phyloP scores from a whole-genome alignment of 2,888 invertebrate species.

The Pycnomerus fuliginosus region DNA sequence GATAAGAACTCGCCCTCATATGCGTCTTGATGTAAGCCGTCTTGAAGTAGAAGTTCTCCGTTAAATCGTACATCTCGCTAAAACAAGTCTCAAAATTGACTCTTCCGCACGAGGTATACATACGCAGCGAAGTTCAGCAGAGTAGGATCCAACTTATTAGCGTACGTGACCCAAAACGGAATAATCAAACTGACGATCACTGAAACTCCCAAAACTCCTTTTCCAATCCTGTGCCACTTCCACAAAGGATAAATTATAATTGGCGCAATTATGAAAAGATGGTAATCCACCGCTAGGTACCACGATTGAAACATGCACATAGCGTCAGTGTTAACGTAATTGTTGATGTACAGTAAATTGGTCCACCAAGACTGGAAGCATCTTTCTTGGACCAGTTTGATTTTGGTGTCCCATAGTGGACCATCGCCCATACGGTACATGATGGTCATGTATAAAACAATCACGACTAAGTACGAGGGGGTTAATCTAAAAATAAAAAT shows the following conservation, averaged over 20 bases:
- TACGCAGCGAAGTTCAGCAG: constrained; percentile 68
- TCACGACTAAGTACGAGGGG: constrained; percentile 64
- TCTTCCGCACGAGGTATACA: constrained; percentile 48
- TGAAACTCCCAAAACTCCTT: constrained; percentile 55
- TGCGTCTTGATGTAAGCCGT: constrained; percentile 72
- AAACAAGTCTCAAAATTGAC: too few species aligned
- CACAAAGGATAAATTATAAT: constrained; percentile 67
- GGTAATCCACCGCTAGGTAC: constrained; percentile 59
- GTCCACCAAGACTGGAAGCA: constrained; percentile 73
- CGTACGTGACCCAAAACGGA: constrained; percentile 56
- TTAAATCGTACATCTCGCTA: constrained; percentile 67
- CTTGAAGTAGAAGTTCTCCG: constrained; percentile 63
- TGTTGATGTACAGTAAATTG: constrained; percentile 72
- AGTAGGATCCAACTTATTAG: constrained; percentile 65
- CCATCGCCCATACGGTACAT: constrained; percentile 69
- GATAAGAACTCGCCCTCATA: constrained; percentile 71
- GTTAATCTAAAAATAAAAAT: constrained; percentile 58
- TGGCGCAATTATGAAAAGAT: constrained; percentile 62
- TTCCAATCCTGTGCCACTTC: constrained; percentile 62
- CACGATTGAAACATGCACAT: constrained; percentile 76
- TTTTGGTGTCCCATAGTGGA: constrained; percentile 69
- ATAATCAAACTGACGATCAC: constrained; percentile 51
- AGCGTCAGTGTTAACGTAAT: constrained; percentile 66
- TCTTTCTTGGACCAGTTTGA: constrained; percentile 58
- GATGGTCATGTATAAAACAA: constrained; percentile 73